These are phyloP conservation scores for Geodia barretti DNA, from an alignment of 37 sponge, comb jelly and placozoan species.

Conservation along the genomic window DNA sequence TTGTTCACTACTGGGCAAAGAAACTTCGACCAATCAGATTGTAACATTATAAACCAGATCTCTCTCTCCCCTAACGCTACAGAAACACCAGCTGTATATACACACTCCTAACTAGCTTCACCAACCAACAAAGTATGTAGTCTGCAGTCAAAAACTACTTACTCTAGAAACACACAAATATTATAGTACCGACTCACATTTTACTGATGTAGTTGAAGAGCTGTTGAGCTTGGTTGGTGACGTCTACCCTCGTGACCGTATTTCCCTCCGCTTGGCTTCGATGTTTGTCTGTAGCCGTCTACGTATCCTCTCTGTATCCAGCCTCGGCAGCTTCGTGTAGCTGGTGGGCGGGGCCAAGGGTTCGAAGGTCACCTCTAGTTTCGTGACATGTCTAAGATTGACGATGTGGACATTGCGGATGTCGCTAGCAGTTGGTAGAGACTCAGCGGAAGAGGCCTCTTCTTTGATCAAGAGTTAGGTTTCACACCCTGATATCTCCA, in stretches of 20 bases:
- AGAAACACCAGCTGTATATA: too few species aligned
- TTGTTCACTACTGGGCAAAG: too few species aligned
- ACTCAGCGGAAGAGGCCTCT: background rate
- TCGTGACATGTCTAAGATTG: slow-evolving; percentile 38
- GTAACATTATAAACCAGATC: too few species aligned
- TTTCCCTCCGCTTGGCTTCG: slow-evolving; percentile 20
- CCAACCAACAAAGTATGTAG: too few species aligned
- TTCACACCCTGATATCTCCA: background rate
- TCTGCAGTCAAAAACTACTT: too few species aligned
- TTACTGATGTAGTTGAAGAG: slow-evolving; percentile 52
- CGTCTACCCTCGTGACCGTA: slow-evolving; percentile 36
- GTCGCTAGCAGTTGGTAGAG: background rate
- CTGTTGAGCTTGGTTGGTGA: slow-evolving; percentile 44
- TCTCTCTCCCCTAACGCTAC: too few species aligned
- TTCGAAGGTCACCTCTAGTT: slow-evolving; percentile 9
- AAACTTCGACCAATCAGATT: too few species aligned
- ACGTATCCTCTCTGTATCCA: slow-evolving; percentile 32
- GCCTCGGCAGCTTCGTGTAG: background rate
- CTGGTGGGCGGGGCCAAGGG: background rate
- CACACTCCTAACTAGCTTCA: too few species aligned
- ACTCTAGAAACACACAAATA: too few species aligned
- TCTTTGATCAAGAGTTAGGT: background rate
- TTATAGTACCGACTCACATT: too few species aligned
- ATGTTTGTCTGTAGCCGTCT: slow-evolving; percentile 25
- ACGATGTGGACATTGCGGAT: slow-evolving; percentile 17